Evolutionary conservation across 2,113 vertebrate species (phyloP).

Genomic region (Jaculus jaculus): DNA sequence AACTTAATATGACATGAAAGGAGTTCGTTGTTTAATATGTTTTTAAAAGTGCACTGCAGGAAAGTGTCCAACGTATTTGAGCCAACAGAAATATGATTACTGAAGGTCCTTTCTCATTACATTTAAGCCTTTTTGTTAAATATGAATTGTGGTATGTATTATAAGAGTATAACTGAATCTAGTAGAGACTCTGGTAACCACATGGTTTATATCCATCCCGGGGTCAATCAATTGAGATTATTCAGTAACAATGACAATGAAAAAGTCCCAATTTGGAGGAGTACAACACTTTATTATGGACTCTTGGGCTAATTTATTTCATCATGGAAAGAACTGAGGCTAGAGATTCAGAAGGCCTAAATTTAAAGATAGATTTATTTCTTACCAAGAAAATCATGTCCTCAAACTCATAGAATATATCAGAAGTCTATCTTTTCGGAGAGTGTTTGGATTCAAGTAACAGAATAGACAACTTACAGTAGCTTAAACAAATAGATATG

Average conservation of each 20-base stretch:
- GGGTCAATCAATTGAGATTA: conserved; percentile 9
- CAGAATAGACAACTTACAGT: neutral
- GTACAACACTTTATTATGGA: neutral
- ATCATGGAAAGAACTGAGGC: conserved; percentile 11
- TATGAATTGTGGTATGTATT: conserved; percentile 45
- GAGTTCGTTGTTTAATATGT: conserved; percentile 69
- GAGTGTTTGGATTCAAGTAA: neutral
- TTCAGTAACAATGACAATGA: conserved; percentile 10
- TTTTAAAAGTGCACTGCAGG: conserved; percentile 67
- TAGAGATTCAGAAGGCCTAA: neutral
- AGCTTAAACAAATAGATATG: neutral
- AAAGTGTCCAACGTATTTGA: conserved; percentile 45
- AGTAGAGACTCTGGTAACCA: neutral
- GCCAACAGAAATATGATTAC: conserved; percentile 59
- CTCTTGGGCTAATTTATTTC: neutral
- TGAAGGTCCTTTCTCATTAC: conserved; percentile 29
- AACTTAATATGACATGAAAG: conserved; percentile 63
- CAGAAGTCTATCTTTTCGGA: neutral
- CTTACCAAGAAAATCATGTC: neutral
- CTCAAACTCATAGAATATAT: neutral
- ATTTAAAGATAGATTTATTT: conserved; percentile 31
- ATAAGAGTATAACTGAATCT: conserved; percentile 46
- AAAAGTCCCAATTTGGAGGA: neutral
- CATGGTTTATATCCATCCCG: neutral
- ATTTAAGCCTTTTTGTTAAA: conserved; percentile 51